Base-by-base conservation (phyloP, 2,113 vertebrate species). In the Zapornia atra region DNA sequence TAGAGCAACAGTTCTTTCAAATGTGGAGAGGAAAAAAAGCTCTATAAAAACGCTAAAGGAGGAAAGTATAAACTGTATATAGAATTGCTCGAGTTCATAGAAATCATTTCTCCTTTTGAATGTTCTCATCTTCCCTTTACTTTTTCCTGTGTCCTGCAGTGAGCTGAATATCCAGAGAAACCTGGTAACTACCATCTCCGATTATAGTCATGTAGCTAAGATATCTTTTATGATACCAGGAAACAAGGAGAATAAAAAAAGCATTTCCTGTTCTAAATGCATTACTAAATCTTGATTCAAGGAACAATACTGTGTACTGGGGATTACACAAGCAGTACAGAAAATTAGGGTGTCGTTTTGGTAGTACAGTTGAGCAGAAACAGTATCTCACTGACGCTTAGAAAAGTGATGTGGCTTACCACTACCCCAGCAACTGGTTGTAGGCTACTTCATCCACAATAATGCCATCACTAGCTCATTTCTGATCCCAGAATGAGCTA, bases 1-100 rank as follows among this genome's bases (percentile, higher is more conserved):
- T 82, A 92, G 84, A 95, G 86, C 76, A 93, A 86, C 80, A 89
- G 86, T 65, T 96, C 82, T 91, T 96, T 88, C 73, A 82, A 71
- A 86, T 76, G 44, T 72, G 31, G 51, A 88, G 59, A 66, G 56
- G 21, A 86, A 94, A 72, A 72, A 90, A 75, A 70, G 19, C 61
- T 79, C 77, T 72, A 40, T 72, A 78, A 83, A 94, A 80, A 48
- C 44, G 16, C 26, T 93, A 53, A 72, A 81, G 19, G 14, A 81
- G 21, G 38, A 78, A 61, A 68, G 19, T 68, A 44, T 22, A 68
- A 66, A 64, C 57, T 50, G 12, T 42, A 34, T 26, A 20, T 46
- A 63, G 33, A 88, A 70, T 77, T 88, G 28, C 54, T 77, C 21
- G 36, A 66, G 36, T 66, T 88, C 79, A 77, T 33, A 82, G 68